Base-by-base conservation (phyloP, 2,797 vertebrate species). In the Notolabrus celidotus region DNA sequence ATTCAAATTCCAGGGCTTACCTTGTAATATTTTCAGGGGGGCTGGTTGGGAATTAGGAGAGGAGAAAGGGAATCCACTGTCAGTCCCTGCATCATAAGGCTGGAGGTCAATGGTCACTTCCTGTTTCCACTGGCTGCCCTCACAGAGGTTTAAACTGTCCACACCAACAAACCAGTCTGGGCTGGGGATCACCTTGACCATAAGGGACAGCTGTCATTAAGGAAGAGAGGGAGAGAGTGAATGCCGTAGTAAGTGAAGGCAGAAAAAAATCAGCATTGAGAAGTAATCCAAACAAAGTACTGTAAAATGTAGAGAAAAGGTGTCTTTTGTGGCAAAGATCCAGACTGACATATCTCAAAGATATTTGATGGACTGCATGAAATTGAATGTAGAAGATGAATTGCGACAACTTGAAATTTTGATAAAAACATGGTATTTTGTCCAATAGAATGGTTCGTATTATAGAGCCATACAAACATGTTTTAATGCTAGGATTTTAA, bases 21-120 rank as follows among this genome's bases (percentile, higher is more conserved):
- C 90, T 82, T 46, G 93, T 91, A 55, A 94, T 92, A 86, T 91
- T 93, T 84, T 94, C 93, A 10, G 2, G 74, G 7, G 93, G 93
- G 66, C 25, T 89, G 42, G 87, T 75, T 58, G 90, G 92, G 67
- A 92, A 94, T 93, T 93, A 8, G 93, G 93, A 22, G 93, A 94
- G 11, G 95, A 95, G 87, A 95, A 95, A 53, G 95, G 95, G 83
- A 95, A 95, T 62, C 95, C 95, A 10, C 92, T 95, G 83, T 95
- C 94, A 1, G 95, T 95, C 42, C 95, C 95, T 0, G 94, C 92
- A 27, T 95, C 94, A 31, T 89, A 94, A n/a, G 93, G 95, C 16
- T 93, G 91, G 55, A 95, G 92, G 89, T 94, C 91, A 68, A 93
- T 12, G 56, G 67, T 93, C 70, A 93, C 78, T 82, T 94, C 93